Percentiles rank a stretch among this genome's conserved stretches.
Conservation (phyloP, 2,113 vertebrate genomes). For the Tachycineta bicolor region DNA sequence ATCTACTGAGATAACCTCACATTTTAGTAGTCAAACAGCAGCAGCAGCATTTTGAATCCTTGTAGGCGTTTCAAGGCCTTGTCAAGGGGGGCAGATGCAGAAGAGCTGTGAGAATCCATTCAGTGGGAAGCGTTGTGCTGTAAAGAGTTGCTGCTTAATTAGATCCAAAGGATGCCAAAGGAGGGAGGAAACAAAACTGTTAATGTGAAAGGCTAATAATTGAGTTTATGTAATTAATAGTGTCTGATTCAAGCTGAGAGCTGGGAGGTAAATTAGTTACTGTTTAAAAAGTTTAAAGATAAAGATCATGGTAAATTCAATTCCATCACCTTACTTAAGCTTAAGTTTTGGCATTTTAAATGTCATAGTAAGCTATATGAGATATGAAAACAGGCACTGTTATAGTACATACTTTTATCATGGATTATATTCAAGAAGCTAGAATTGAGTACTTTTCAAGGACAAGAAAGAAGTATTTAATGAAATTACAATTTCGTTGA, state of each 20-base stretch:
- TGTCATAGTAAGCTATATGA: background rate
- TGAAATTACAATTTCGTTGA: background rate
- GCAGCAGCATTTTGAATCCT: constrained; percentile 5
- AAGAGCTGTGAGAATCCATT: background rate
- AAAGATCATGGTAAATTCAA: background rate
- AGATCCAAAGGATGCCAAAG: background rate
- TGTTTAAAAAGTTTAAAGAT: background rate
- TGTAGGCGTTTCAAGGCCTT: background rate
- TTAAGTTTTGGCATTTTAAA: background rate
- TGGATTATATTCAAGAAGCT: background rate
- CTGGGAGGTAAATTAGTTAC: background rate
- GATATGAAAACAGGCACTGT: background rate
- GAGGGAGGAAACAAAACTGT: background rate
- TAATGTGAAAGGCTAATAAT: background rate
- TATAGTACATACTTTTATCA: background rate
- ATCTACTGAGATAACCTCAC: constrained; percentile 26
- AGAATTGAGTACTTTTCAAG: background rate
- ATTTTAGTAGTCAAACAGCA: constrained; percentile 20
- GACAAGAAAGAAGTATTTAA: background rate
- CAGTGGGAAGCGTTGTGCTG: accelerated
- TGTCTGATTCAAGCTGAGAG: background rate
- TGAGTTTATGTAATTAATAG: background rate
- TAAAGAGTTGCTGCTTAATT: background rate
- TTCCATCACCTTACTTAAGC: background rate
- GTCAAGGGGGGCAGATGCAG: background rate